Evolutionary conservation across 2,888 invertebrate genomes (phyloP), one percentile per base, ranked within the genome.

Genomic region (Thymelicus sylvestris): DNA sequence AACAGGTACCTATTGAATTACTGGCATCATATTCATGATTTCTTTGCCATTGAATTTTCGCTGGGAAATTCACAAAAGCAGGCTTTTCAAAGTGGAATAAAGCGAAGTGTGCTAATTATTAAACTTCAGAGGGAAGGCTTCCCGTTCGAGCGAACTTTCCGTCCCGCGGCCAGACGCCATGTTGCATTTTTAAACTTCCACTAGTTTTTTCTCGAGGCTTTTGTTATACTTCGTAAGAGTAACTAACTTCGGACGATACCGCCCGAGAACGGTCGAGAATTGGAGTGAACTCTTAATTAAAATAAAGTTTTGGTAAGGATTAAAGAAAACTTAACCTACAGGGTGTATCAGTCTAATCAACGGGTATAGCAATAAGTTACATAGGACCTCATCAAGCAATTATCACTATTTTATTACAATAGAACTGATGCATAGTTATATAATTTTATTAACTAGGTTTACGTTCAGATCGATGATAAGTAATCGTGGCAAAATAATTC

Each of bases 51-150:
- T 61, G 19, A 61, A 38, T 50, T 41, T 67, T 61, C 39, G 24
- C 7, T 67, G 24, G 57, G 31, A 38, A 57, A 57, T 50, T 52
- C 60, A 61, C 61, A 61, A 61, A 67, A 61, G 31, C 13, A 24
- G 13, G 61, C 47, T 52, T 52, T 64, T 41, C 15, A 57, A 50
- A 59, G 61, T 48, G 39, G 13, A 52, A 48, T 67, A 61, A 48
- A 67, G 67, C 8, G 38, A 66, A 67, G 60, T 39, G 60, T 38
- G 38, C 66, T 66, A 66, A 67, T 67, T 64, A 67, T 67, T 67
- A 67, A 67, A 67, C 19, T 67, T 60, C 39, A 50, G 52, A 55
- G 66, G 55, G 59, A 66, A 66, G 48, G 31, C 48, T 60, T 47
- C 48, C 59, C 31, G 44, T 59, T 44, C 41, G 24, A n/a, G 13